These are phyloP conservation scores for Cladorhizidae sp. DNA, from an alignment of 37 sponge, comb jelly and placozoan genomes.

Conservation along the genomic window DNA sequence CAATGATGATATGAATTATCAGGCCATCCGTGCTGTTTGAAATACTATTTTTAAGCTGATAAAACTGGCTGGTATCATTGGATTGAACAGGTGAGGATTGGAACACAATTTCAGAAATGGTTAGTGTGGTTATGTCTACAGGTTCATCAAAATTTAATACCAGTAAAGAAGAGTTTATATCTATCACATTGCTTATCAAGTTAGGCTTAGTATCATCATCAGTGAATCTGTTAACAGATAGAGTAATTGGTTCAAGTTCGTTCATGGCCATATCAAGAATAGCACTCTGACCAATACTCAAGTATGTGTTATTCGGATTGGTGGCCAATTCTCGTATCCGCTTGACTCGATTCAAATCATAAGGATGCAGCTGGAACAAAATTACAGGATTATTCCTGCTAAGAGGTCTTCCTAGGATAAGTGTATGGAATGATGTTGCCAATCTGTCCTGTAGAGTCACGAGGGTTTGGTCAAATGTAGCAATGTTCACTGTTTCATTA, in stretches of 20 bases:
- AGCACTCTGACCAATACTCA: conserved; percentile 42
- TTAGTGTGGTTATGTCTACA: conserved; percentile 70
- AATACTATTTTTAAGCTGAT: conserved; percentile 49
- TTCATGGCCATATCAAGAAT: conserved; percentile 74
- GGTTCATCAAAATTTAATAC: conserved; percentile 88
- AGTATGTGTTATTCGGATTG: conserved; percentile 42
- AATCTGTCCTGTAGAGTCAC: conserved; percentile 66
- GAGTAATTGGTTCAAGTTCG: conserved; percentile 30
- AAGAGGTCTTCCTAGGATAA: conserved; percentile 39
- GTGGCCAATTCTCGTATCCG: conserved; percentile 51
- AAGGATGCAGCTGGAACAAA: conserved; percentile 26
- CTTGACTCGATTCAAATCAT: conserved; percentile 80
- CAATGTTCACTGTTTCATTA: conserved; percentile 86
- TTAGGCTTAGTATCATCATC: conserved; percentile 73
- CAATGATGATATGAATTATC: conserved; percentile 53
- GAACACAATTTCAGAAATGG: conserved; percentile 57
- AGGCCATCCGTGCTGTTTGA: conserved; percentile 65
- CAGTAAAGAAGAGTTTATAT: conserved; percentile 75
- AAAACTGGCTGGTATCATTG: conserved; percentile 42
- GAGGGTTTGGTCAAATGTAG: conserved; percentile 36
- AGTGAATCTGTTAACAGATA: conserved; percentile 39
- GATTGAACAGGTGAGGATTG: conserved; percentile 55
- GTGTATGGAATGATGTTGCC: background rate
- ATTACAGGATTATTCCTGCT: conserved; percentile 64
- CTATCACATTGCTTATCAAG: conserved; percentile 40